Evolutionary conservation across 53 echinoderm and acorn worm species (phyloP).

Genomic region (Echinometra lucunter): DNA sequence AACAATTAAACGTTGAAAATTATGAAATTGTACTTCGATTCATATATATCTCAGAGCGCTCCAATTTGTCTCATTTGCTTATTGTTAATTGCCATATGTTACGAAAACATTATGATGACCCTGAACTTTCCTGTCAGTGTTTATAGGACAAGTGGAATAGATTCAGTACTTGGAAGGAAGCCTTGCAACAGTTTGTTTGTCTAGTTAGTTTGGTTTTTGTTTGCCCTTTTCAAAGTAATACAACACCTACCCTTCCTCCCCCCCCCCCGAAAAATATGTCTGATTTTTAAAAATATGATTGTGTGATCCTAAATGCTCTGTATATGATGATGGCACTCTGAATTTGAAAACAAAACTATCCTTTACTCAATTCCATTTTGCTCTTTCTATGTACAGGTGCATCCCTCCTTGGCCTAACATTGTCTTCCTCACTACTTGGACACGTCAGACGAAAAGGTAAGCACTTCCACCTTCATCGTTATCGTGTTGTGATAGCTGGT

Average conservation of each 20-base stretch:
- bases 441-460: constrained; percentile 21
- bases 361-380: background rate
- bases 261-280: background rate
- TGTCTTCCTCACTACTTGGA: background rate
- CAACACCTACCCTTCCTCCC: too few species aligned
- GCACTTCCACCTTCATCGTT: background rate
- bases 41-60: too few species aligned
- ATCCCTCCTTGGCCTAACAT: background rate
- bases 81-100: too few species aligned
- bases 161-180: too few species aligned
- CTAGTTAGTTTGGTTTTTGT: too few species aligned
- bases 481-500: background rate
- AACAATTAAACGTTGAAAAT: too few species aligned
- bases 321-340: too few species aligned
- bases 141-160: background rate
- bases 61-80: too few species aligned
- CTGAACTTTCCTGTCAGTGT: background rate
- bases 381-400: background rate
- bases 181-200: too few species aligned
- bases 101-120: too few species aligned
- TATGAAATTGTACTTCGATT: too few species aligned
- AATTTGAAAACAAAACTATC: background rate
- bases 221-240: too few species aligned
- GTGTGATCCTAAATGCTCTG: background rate
- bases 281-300: background rate